Conservation (phyloP, 2,888 invertebrate genomes). For the Bruchidius siliquastri region DNA sequence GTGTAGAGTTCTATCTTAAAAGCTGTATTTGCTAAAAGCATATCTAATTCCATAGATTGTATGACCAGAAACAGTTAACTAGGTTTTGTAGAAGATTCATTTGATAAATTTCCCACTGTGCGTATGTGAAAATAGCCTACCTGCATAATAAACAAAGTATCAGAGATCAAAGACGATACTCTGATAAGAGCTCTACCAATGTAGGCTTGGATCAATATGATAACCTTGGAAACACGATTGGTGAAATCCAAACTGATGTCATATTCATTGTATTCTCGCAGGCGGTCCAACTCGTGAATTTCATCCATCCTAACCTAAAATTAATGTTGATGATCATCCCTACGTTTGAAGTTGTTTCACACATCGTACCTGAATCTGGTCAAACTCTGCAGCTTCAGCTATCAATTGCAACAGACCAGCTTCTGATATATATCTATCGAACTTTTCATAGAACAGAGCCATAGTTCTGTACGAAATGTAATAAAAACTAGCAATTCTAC, state of each 20-base stretch:
- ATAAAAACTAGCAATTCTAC: constrained; percentile 94
- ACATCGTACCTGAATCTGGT: constrained; percentile 71
- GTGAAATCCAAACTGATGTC: constrained; percentile 79
- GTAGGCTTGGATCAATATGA: constrained; percentile 87
- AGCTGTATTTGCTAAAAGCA: too few species aligned
- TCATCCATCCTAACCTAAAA: constrained; percentile 77
- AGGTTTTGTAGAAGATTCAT: too few species aligned
- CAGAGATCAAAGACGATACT: constrained; percentile 82
- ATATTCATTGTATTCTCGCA: constrained; percentile 71
- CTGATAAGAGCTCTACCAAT: constrained; percentile 77
- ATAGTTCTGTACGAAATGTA: constrained; percentile 97
- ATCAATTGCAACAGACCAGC: constrained; percentile 86
- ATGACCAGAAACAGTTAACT: too few species aligned
- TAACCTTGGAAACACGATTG: constrained; percentile 91
- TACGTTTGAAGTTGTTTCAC: too few species aligned
- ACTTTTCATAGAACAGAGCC: constrained; percentile 82
- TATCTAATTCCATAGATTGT: too few species aligned
- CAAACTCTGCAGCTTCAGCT: constrained; percentile 89
- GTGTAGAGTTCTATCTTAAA: too few species aligned
- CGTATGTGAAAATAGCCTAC: constrained; percentile 43
- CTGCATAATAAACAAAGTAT: constrained; percentile 84
- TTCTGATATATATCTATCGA: constrained; percentile 78
- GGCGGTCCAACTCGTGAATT: constrained; percentile 78
- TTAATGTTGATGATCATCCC: too few species aligned
- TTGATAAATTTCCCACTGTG: too few species aligned